These are phyloP conservation scores for Ceyx melanurus DNA, from an alignment of 2,113 vertebrate genomes.

Conservation along the genomic window DNA sequence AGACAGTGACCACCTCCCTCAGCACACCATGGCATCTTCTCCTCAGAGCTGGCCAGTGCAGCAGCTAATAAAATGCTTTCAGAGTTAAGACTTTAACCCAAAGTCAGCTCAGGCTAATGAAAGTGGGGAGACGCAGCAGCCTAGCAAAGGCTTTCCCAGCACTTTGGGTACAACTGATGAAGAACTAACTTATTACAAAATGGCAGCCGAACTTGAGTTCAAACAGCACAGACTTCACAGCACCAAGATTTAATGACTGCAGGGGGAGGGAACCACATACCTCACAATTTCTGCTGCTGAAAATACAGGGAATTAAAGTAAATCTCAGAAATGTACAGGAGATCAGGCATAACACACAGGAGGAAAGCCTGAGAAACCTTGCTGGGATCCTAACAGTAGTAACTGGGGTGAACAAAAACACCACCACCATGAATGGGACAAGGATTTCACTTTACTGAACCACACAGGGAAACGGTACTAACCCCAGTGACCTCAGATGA, in stretches of 20 bases:
- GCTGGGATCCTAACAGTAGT: not conserved
- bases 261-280: not conserved
- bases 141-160: not conserved
- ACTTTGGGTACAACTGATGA: not conserved
- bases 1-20: not conserved
- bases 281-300: not conserved
- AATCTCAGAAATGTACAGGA: not conserved
- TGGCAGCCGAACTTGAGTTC: not conserved
- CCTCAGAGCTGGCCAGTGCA: not conserved
- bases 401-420: not conserved
- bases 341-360: not conserved
- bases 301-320: not conserved
- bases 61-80: not conserved
- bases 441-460: not conserved
- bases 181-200: conserved; percentile 5
- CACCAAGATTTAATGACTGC: not conserved
- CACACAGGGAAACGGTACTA: not conserved
- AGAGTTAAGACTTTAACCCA: not conserved
- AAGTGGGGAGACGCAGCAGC: not conserved
- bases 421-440: fast-evolving
- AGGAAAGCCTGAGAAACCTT: not conserved
- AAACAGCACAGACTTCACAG: not conserved
- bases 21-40: fast-evolving
- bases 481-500: not conserved
- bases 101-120: not conserved